Percentiles rank a stretch among this genome's conserved stretches.
Conservation (phyloP, 2,888 invertebrate genomes). For the Dasypolia templi region DNA sequence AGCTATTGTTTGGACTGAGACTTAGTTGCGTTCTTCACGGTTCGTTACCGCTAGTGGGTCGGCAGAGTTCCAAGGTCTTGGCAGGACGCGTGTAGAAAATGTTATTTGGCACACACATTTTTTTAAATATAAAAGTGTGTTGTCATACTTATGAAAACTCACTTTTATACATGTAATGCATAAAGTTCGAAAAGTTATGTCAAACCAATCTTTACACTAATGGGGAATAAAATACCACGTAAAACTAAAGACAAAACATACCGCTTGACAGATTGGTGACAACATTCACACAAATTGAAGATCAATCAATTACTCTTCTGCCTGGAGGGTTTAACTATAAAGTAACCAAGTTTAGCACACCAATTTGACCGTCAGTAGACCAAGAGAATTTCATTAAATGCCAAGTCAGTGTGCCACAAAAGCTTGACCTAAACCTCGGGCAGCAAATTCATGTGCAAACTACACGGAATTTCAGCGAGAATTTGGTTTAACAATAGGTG, state of each 20-base stretch:
- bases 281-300: neutral
- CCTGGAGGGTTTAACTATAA: neutral
- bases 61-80: slow-evolving; percentile 31
- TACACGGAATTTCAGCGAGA: neutral
- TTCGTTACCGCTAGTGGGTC: slow-evolving; percentile 14
- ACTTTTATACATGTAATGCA: neutral
- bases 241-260: neutral
- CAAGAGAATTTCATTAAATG: neutral
- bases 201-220: neutral
- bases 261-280: neutral
- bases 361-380: neutral
- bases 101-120: neutral
- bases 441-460: neutral
- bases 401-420: neutral
- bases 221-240: too few relatives aligned
- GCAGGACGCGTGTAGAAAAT: neutral
- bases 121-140: neutral
- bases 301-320: neutral
- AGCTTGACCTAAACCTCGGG: too few relatives aligned
- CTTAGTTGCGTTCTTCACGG: slow-evolving; percentile 49
- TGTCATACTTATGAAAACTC: neutral
- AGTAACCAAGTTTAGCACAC: too few relatives aligned
- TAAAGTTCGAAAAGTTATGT: neutral
- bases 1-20: slow-evolving; percentile 54
- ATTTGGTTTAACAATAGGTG: neutral